phyloP scores from a whole-genome alignment of 2,797 vertebrate species.

The Myotis findleyi region DNA sequence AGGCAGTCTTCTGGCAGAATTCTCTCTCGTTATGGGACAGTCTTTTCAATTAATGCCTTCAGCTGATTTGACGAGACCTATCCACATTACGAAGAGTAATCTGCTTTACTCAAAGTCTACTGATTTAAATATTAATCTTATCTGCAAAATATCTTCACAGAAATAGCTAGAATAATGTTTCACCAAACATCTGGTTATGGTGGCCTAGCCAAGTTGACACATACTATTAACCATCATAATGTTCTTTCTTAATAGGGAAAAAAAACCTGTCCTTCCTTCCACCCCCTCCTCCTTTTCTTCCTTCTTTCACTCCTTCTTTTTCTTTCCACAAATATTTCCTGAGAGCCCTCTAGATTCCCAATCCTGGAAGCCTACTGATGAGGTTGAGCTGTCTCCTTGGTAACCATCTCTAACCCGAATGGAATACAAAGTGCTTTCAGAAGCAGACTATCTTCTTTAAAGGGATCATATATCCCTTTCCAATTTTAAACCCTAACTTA shows the following conservation, averaged over 20 bases:
- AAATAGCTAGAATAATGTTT: slow-evolving; percentile 32
- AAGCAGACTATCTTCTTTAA: slow-evolving; percentile 62
- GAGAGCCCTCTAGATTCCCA: slow-evolving; percentile 68
- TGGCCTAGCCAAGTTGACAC: neutral
- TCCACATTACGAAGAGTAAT: neutral
- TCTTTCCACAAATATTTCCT: slow-evolving; percentile 61
- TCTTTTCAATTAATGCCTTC: neutral
- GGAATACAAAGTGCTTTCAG: slow-evolving; percentile 58
- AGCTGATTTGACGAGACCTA: neutral
- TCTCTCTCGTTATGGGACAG: neutral
- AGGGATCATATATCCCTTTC: slow-evolving; percentile 57
- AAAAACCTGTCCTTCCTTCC: neutral
- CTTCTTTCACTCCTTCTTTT: neutral
- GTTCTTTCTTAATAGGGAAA: neutral
- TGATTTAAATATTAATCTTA: slow-evolving; percentile 4
- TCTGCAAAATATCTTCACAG: slow-evolving; percentile 1
- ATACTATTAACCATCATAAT: neutral
- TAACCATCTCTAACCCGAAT: slow-evolving; percentile 75
- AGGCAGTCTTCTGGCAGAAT: neutral
- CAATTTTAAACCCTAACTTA: slow-evolving; percentile 67
- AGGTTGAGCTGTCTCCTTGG: slow-evolving; percentile 79
- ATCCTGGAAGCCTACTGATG: slow-evolving; percentile 71
- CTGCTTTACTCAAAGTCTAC: neutral
- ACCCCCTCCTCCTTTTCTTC: neutral
- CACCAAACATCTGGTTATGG: neutral